Evolutionary conservation across 2,797 vertebrate genomes (phyloP).

Genomic region (Ambastaia sidthimunki): DNA sequence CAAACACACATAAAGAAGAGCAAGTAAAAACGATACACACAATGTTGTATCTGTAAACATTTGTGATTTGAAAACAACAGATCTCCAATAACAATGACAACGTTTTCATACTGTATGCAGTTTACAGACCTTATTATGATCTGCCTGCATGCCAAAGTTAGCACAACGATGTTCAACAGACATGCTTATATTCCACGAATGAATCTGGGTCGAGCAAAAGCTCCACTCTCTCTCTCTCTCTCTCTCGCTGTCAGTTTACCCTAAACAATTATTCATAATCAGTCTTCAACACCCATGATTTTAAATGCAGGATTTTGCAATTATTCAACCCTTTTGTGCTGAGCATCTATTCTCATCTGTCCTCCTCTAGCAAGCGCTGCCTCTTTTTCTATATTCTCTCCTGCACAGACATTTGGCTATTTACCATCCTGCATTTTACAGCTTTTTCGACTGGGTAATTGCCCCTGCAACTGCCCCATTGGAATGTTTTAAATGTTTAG

Average conservation of each 20-base stretch:
- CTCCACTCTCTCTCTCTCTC: constrained; percentile 88
- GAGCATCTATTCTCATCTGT: constrained; percentile 84
- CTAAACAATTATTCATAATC: constrained; percentile 66
- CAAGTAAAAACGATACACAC: not conserved
- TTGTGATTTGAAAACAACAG: no score
- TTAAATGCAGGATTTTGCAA: not conserved
- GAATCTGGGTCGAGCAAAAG: constrained; percentile 89
- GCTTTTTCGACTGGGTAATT: constrained; percentile 25
- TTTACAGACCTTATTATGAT: constrained; percentile 88
- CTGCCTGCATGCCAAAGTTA: constrained; percentile 95
- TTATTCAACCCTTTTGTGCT: constrained; percentile 84
- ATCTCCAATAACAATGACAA: no score
- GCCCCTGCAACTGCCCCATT: constrained; percentile 58
- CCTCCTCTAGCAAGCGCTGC: constrained; percentile 88
- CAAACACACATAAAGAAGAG: constrained; percentile 33
- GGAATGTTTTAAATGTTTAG: constrained; percentile 56
- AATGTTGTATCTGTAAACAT: not conserved
- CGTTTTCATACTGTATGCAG: not conserved
- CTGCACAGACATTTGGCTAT: constrained; percentile 79
- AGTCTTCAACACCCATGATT: not conserved
- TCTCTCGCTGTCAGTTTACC: constrained; percentile 97
- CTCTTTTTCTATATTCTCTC: constrained; percentile 86
- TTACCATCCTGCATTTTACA: constrained; percentile 66
- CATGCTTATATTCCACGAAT: constrained; percentile 95
- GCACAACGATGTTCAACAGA: constrained; percentile 97